Evolutionary conservation across 2,888 invertebrate genomes (phyloP), one percentile per base, ranked within the genome.

Genomic region (Chromoteleia sp.): DNA sequence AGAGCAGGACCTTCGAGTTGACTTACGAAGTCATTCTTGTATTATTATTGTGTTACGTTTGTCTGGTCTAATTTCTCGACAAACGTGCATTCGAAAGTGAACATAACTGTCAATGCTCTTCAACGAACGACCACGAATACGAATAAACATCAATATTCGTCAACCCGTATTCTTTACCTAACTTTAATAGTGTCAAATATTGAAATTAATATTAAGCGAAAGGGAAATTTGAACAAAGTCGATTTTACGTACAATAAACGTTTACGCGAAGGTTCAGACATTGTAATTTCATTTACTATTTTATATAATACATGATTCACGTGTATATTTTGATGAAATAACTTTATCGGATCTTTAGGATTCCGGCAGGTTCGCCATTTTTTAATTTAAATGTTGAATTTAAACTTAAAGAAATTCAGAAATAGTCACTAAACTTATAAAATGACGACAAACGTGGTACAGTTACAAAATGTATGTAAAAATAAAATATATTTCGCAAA

Each of bases 1-100:
- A 68, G 79, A 79, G 73, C 78, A 63, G 71, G 50, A 73, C 78
- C 78, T 79, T 79, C 78, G 67, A 14, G 29, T 45, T 52, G 73
- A 78, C 52, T 78, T 73, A 73, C 25, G 14, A 14, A 50, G 25
- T 48, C 25, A 43, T 59, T 36, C 25, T 19, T 6, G 29, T 54
- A 30, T 39, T 76, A 41, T 75, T 43, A 76, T 52, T 61, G 6
- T 74, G 19, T 54, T 54, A 36, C 29, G 45, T 56, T 65, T 48
- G 39, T 65, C 10, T 25, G 33, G 1, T n/a, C 63, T 74, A 74
- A 63, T 54, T 63, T 43, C 6, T 1, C 8, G 45, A 45, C 56
- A 33, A 19, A 36, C 19, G 36, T n/a, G 15, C 45, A 56, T 70
- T 56, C 15, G 56, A 48, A 56, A 56, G 67, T 45, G 43, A 67